A percentile compares a stretch with the other conserved stretches of the same genome.
Conservation (phyloP, 2,797 vertebrate genomes). For the Mustela erminea region DNA sequence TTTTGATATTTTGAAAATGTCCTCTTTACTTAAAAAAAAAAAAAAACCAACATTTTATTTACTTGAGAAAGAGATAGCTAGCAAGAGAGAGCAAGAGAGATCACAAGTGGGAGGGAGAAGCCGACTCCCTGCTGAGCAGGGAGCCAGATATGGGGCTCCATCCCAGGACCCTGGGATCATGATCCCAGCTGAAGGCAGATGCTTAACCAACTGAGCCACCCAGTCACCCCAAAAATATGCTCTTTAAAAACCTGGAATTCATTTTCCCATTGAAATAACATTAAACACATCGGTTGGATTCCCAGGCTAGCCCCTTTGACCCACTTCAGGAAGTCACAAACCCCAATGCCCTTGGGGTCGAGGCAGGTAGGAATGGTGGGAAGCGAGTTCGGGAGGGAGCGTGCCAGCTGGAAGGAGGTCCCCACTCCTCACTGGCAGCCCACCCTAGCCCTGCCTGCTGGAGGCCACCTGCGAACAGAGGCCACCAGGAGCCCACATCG, state of each 20-base stretch:
- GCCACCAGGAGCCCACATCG: neutral
- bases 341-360: neutral
- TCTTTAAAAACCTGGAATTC: slow-evolving; percentile 17
- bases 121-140: too few relatives aligned
- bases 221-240: neutral
- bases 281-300: neutral
- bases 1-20: neutral
- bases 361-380: neutral
- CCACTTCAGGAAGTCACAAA: neutral
- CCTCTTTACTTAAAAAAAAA: neutral
- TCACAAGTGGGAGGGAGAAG: too few relatives aligned
- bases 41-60: too few relatives aligned
- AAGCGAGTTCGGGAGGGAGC: neutral
- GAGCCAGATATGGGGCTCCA: too few relatives aligned
- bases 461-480: neutral
- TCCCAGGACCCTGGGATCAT: too few relatives aligned
- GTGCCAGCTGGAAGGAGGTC: neutral
- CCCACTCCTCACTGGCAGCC: neutral
- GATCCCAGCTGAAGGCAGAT: too few relatives aligned
- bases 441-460: neutral
- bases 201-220: too few relatives aligned
- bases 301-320: neutral
- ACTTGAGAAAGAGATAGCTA: too few relatives aligned
- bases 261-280: slow-evolving; percentile 35
- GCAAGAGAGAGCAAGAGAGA: too few relatives aligned